phyloP scores from a whole-genome alignment of 2,888 invertebrate species.

The Shargacucullia verbasci region DNA sequence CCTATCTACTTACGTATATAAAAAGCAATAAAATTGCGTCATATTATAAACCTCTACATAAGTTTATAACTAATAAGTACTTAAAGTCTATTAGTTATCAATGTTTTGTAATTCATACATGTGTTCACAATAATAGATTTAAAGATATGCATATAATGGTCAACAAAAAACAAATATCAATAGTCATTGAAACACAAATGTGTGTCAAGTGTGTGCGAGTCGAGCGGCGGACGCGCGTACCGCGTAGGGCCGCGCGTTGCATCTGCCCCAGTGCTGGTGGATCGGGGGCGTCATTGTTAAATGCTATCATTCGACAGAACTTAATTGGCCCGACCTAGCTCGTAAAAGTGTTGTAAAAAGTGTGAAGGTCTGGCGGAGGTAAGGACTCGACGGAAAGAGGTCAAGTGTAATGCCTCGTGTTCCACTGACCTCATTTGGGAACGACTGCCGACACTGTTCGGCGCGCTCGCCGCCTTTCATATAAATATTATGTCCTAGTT shows the following conservation, averaged over 20 bases:
- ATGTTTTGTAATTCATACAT: slow-evolving; percentile 30
- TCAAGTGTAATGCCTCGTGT: slow-evolving; percentile 88
- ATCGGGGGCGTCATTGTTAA: slow-evolving; percentile 76
- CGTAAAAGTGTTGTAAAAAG: slow-evolving; percentile 88
- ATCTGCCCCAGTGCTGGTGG: slow-evolving; percentile 65
- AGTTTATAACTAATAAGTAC: slow-evolving; percentile 12
- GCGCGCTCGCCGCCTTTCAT: slow-evolving; percentile 79
- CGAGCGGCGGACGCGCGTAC: slow-evolving; percentile 63
- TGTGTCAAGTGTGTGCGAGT: slow-evolving; percentile 82
- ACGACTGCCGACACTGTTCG: slow-evolving; percentile 63
- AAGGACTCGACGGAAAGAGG: slow-evolving; percentile 88
- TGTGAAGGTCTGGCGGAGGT: slow-evolving; percentile 88
- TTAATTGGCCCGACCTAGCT: slow-evolving; percentile 88
- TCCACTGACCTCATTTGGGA: slow-evolving; percentile 88
- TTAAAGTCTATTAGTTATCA: slow-evolving; percentile 18
- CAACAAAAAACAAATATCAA: slow-evolving; percentile 72
- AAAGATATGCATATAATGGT: slow-evolving; percentile 59
- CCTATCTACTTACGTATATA: slow-evolving; percentile 22
- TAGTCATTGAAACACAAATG: slow-evolving; percentile 82
- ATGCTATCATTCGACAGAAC: slow-evolving; percentile 76
- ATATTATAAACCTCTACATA: slow-evolving; percentile 25
- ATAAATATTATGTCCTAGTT: slow-evolving; percentile 78
- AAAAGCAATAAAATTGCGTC: slow-evolving; percentile 35
- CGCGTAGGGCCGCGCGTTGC: slow-evolving; percentile 58
- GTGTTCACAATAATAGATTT: slow-evolving; percentile 43